A percentile compares a stretch with the other conserved stretches of the same genome.
Conservation (phyloP, 2,888 invertebrate species). For the Allygus modestus region DNA sequence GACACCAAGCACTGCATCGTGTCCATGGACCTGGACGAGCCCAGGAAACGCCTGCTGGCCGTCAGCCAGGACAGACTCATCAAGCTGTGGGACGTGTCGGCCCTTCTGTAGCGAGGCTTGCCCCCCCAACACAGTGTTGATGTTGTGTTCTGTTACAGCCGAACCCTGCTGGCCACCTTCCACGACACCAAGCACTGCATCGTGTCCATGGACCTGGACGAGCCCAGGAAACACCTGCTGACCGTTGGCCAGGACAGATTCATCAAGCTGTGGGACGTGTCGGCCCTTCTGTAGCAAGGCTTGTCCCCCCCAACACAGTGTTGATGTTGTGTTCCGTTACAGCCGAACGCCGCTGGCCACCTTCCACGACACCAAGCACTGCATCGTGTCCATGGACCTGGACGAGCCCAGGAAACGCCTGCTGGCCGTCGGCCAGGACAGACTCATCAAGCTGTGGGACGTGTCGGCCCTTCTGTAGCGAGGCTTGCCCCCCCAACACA, state of each 20-base stretch:
- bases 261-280: conserved; percentile 92
- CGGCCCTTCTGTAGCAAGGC: conserved; percentile 77
- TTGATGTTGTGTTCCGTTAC: conserved; percentile 65
- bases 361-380: conserved; percentile 97
- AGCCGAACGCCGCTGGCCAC: conserved; percentile 95
- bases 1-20: conserved; percentile 96
- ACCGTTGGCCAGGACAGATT: conserved; percentile 97
- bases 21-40: conserved; percentile 93
- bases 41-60: conserved; percentile 91
- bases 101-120: conserved; percentile 75
- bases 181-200: conserved; percentile 97
- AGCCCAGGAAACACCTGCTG: conserved; percentile 90
- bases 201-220: conserved; percentile 92
- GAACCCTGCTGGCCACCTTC: conserved; percentile 94
- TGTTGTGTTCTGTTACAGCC: conserved; percentile 77
- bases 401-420: conserved; percentile 93
- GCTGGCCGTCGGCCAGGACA: conserved; percentile 96
- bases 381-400: conserved; percentile 90
- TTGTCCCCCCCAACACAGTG: background rate
- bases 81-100: conserved; percentile 95
- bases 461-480: conserved; percentile 80
- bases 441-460: conserved; percentile 93
- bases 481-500: background rate
- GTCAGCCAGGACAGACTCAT: conserved; percentile 97
- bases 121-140: background rate